Evolutionary conservation across 2,888 invertebrate genomes (phyloP).

Genomic region (Abrostola tripartita): DNA sequence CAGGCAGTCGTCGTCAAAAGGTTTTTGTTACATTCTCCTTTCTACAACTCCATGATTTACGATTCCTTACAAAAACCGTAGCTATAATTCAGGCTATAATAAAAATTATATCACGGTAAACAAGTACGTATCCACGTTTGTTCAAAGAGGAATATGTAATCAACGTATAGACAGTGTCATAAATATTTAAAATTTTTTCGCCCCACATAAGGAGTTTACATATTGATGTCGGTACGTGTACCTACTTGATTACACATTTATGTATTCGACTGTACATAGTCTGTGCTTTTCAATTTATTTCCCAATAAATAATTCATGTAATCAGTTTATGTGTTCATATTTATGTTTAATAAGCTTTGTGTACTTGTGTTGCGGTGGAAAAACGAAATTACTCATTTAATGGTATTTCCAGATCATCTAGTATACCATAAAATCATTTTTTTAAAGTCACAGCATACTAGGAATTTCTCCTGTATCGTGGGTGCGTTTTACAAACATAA

Average conservation of each 20-base stretch:
- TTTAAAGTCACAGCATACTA: too few relatives aligned
- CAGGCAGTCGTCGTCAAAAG: too few relatives aligned
- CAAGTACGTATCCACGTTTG: neutral
- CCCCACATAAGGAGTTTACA: constrained; percentile 14
- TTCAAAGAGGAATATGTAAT: neutral
- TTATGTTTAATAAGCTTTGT: constrained; percentile 2
- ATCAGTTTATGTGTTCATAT: constrained; percentile 7
- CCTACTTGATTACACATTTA: constrained; percentile 16
- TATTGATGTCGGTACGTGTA: neutral
- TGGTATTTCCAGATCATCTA: neutral
- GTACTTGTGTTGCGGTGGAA: neutral
- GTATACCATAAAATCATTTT: too few relatives aligned
- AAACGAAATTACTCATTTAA: neutral
- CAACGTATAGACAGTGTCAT: constrained; percentile 3
- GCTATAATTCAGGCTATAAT: too few relatives aligned
- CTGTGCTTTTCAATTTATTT: constrained; percentile 17
- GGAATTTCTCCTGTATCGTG: too few relatives aligned
- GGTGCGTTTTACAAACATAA: too few relatives aligned
- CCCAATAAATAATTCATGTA: constrained; percentile 14
- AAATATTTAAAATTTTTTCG: constrained; percentile 15
- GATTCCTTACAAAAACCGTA: too few relatives aligned
- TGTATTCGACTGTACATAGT: constrained; percentile 10
- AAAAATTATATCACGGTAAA: neutral
- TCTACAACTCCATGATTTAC: too few relatives aligned
- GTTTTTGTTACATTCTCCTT: too few relatives aligned